phyloP scores from a whole-genome alignment of 1,140 invertebrate species.

The Ruditapes philippinarum region DNA sequence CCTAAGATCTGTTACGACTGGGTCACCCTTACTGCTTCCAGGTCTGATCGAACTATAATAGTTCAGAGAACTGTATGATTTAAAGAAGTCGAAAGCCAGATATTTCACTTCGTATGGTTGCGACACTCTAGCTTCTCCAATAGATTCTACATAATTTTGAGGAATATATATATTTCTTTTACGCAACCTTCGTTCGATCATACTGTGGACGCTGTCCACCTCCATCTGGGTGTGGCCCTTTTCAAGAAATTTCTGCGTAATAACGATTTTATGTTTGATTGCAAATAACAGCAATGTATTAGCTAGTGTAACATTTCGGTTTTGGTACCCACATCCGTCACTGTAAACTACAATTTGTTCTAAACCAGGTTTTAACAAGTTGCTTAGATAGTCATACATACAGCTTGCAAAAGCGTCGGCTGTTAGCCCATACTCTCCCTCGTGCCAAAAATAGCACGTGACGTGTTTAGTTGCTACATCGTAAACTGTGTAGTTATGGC shows the following conservation, averaged over 20 bases:
- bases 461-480: not conserved
- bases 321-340: conserved; percentile 84
- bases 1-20: conserved; percentile 35
- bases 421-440: conserved; percentile 83
- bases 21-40: conserved; percentile 20
- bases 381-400: conserved; percentile 81
- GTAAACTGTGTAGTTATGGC: not conserved
- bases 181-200: conserved; percentile 48
- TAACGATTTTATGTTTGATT: conserved; percentile 73
- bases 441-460: conserved; percentile 85
- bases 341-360: conserved; percentile 72
- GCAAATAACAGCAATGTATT: conserved; percentile 82
- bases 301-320: conserved; percentile 79
- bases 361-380: not conserved
- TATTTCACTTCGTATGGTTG: conserved; percentile 5
- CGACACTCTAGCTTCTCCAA: conserved; percentile 5
- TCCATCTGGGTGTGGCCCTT: conserved; percentile 87
- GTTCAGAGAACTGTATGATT: conserved; percentile 15
- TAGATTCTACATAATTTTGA: conserved; percentile 48
- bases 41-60: conserved; percentile 54
- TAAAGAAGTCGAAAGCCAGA: conserved; percentile 38
- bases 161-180: conserved; percentile 43
- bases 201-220: conserved; percentile 83
- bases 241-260: conserved; percentile 86
- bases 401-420: conserved; percentile 64